Evolutionary conservation across 2,113 vertebrate species (phyloP), one percentile per base, ranked within the genome.

Genomic region (Odontophorus gujanensis): DNA sequence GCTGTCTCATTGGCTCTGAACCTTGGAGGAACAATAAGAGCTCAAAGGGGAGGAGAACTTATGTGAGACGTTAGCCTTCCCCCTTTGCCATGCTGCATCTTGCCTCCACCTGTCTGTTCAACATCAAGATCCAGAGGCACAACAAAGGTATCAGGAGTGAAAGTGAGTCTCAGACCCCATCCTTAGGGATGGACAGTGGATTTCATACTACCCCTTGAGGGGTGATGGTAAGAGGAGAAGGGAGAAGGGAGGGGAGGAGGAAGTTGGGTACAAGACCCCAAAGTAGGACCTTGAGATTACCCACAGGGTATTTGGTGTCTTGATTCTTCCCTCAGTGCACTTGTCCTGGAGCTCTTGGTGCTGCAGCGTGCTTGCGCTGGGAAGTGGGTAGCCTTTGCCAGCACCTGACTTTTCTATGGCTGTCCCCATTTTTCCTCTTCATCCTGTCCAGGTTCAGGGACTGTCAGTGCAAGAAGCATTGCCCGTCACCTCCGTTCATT

Each of bases 301-400:
- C 21, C 4, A 1, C 2, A 1, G 2, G 19, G 28, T 67, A 11
- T 48, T 92, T 25, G 40, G 13, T 57, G 12, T 34, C 50, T 8
- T 47, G 7, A 2, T 92, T 86, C 53, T 86, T 62, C 18, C 36
- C 25, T 69, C 7, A 8, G 2, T 57, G 36, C 1, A 1, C 76
- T 92, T 95, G 40, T 90, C 38, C n/a, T 30, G 42, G 45, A 45
- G 67, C 58, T 69, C 24, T 57, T 62, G 34, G n/a, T 80, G 47
- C 36, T 62, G 26, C 50, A n/a, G 32, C 11, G 16, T 63, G 38
- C 61, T 28, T 24, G 17, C 61, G 6, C 25, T 18, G 61, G 25
- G 26, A 40, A 40, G 25, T 26, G 17, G 14, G 25, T 11, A 63
- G 26, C 7, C 16, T 40, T 26, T 63, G 61, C 38, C 61, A 63